Evolutionary conservation across 2,888 invertebrate genomes (phyloP), one percentile per base, ranked within the genome.

Genomic region (Megalurothrips usitatus): DNA sequence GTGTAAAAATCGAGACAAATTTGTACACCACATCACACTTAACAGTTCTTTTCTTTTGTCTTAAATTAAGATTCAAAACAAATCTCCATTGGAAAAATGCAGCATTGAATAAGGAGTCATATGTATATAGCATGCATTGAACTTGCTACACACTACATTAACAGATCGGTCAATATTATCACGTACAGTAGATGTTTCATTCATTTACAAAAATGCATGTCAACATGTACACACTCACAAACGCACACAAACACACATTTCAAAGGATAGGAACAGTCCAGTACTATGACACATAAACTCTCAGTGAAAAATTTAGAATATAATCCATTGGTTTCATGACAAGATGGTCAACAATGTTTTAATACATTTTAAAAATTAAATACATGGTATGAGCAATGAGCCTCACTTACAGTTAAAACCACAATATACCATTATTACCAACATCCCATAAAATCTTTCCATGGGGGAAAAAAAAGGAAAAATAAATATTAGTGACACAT

Each of bases 231-330:
- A 68, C 68, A 23, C 11, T 68, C n/a, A 68, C 23, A 68, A 19
- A 68, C 26, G 26, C 68, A 75, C 12, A 75, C 68, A 75, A 17
- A 58, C 58, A 58, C 58, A 58, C 58, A 58, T 43, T 43, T 43
- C 58, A 58, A 12, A 14, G 58, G 58, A 23, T n/a, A 23, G 23
- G 68, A 68, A 68, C 68, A 68, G 68, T 68, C 68, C 68, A 23
- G 68, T 23, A 68, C 68, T 26, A 12, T 75, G 26, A 26, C 68
- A 75, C 10, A 75, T 26, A 23, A 75, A 14, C 68, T 75, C 26
- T 26, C 68, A 75, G 26, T 75, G 68, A 75, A 75, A 75, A 75
- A 75, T 75, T 75, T 75, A 75, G 68, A 75, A 75, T 75, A 75
- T 75, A 75, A 75, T 23, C 68, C 68, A 23, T 75, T 75, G 68